Base-by-base conservation (phyloP, 2,888 invertebrate genomes). In the Rhorus exstirpatorius region DNA sequence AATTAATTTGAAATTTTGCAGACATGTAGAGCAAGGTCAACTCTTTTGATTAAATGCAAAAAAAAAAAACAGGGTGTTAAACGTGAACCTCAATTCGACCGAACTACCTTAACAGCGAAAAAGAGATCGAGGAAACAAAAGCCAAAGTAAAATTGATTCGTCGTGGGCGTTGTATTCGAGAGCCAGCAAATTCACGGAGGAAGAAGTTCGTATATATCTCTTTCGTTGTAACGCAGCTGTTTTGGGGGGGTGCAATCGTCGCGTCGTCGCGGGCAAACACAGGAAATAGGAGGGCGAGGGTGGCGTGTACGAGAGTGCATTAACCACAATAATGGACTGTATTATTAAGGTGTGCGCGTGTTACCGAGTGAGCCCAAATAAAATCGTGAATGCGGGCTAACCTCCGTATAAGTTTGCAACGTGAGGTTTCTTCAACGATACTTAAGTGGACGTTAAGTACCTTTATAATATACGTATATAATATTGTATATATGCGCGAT, bases 201-300 rank as follows among this genome's bases (percentile, higher is more conserved):
- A 41, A 38, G 26, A 60, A 38, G 55, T 55, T 81, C 6, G 6
- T 31, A 2, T 38, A 38, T 21, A 44, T 77, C 81, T 65, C 31
- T 46, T 71, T 26, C 38, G 41, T 55, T 53, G n/a, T n/a, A 19
- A 75, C 71, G 67, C 81, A 81, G 81, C 81, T 81, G 81, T 81
- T 61, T 31, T 3, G 2, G 31, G 31, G 8, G 51, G n/a, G 21
- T 26, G 14, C 38, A 49, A 38, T 81, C 76, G 55, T 65, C 49
- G 60, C 31, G 31, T 6, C 2, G 31, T 31, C 31, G 2, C 8
- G 4, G 17, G 60, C 68, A 77, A 77, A 74, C 76, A 74, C 67
- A 77, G 77, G 71, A 81, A 81, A 79, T 35, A 41, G 26, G 72
- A 72, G 72, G 17, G 41, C 24, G 14, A 49, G 55, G 24, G 46